Evolutionary conservation across 2,888 invertebrate genomes (phyloP), one percentile per base, ranked within the genome.

Genomic region (Idaea biselata): DNA sequence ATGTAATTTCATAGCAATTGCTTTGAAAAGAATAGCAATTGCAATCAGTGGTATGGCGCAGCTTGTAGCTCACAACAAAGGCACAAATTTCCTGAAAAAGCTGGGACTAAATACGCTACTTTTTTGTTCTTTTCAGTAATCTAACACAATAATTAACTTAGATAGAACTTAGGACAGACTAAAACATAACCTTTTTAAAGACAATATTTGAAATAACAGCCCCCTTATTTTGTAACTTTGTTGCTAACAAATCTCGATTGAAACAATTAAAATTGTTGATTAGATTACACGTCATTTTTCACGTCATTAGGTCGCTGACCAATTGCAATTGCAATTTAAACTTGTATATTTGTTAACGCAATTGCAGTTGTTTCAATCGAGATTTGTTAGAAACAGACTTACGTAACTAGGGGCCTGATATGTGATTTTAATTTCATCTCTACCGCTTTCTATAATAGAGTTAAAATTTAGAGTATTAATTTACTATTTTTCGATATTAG

Each of bases 31-130:
- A 14, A 44, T 44, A 44, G 11, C 44, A 44, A 44, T 44, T 3
- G 44, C 11, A 44, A 11, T 8, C 3, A 14, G 44, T 44, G 44
- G 44, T 14, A 44, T 8, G 44, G 44, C 44, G 44, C 11, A 44
- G 72, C 72, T 66, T 71, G 68, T 72, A 72, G 70, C 72, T 67
- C 65, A 68, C 67, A 72, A 72, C 65, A 70, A 72, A 72, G 72
- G 72, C 72, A 72, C 72, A 58, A 71, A 69, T 65, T 68, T 64
- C 70, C 66, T 68, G 17, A 68, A 67, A 63, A 70, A 72, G 70
- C 72, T 66, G 63, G 68, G 62, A 61, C 58, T 44, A 11, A 44
- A 44, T 44, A 44, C 44, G 44, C 44, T 44, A 44, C 32, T 32
- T 32, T 44, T 44, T 44, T 44, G 8, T 44, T 11, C 8, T 14